A percentile compares a stretch with the other conserved stretches of the same genome.
These are phyloP conservation scores for Laodelphax striatellus DNA, from an alignment of 1,140 invertebrate genomes.

Conservation along the genomic window DNA sequence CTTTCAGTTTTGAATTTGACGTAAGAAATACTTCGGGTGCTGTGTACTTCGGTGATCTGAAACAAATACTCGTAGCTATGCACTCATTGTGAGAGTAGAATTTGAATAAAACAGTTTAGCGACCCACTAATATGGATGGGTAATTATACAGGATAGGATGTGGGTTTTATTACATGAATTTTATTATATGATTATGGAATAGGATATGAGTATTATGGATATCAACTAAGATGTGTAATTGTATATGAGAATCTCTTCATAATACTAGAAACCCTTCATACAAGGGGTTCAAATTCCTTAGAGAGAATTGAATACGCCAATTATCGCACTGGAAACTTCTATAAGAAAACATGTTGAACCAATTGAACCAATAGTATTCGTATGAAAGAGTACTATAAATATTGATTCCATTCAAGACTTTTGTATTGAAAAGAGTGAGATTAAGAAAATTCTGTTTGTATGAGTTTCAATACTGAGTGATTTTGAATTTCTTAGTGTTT, in stretches of 20 bases:
- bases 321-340: too few species aligned
- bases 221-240: not conserved
- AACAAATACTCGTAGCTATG: slow-evolving; percentile 21
- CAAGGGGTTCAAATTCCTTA: too few species aligned
- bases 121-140: not conserved
- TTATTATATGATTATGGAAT: not conserved
- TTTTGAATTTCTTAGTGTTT: too few species aligned
- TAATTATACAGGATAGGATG: not conserved
- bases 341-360: too few species aligned
- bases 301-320: too few species aligned
- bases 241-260: not conserved
- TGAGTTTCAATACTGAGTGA: too few species aligned
- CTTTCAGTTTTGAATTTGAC: slow-evolving; percentile 14
- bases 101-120: too few species aligned
- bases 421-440: too few species aligned
- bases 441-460: too few species aligned
- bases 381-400: too few species aligned
- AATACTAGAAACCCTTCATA: not conserved
- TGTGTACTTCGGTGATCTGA: slow-evolving; percentile 61
- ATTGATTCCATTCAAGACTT: too few species aligned
- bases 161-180: not conserved
- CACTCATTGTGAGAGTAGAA: not conserved
- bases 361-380: too few species aligned
- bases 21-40: slow-evolving; percentile 71
- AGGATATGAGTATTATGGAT: not conserved